Evolutionary conservation across 2,888 invertebrate genomes (phyloP).

Genomic region (Dasypogon diadema): DNA sequence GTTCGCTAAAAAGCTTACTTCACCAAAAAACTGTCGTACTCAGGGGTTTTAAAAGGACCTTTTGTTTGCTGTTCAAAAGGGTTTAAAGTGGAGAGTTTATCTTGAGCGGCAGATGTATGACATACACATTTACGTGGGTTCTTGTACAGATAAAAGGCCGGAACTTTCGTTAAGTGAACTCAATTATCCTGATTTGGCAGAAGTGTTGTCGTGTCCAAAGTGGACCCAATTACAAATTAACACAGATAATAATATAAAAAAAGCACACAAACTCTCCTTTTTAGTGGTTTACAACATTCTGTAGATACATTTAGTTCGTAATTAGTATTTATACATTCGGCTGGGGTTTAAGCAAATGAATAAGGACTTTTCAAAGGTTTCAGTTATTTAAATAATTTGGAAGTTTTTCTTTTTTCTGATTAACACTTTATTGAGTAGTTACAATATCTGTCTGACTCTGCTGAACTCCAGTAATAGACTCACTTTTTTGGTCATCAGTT

Average conservation of each 20-base stretch:
- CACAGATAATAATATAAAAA: neutral
- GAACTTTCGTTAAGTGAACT: conserved; percentile 55
- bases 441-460: too few species aligned
- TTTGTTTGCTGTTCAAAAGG: conserved; percentile 41
- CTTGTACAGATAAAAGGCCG: conserved; percentile 6
- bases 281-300: too few species aligned
- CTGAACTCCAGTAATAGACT: too few species aligned
- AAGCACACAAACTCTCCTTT: too few species aligned
- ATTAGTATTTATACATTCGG: too few species aligned
- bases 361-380: too few species aligned
- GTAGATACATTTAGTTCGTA: too few species aligned
- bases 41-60: conserved; percentile 33
- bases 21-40: conserved; percentile 39
- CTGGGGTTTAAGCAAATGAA: too few species aligned
- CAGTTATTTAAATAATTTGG: too few species aligned
- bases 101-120: conserved; percentile 16
- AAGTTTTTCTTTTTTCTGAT: too few species aligned
- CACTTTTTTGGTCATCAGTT: too few species aligned
- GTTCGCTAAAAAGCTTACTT: conserved; percentile 44
- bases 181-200: conserved; percentile 56
- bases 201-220: conserved; percentile 54
- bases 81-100: conserved; percentile 29
- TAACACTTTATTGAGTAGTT: too few species aligned
- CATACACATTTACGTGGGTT: conserved; percentile 13
- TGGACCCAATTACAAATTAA: conserved; percentile 1